Base-by-base conservation (phyloP, 2,113 vertebrate genomes). In the Athene cunicularia region DNA sequence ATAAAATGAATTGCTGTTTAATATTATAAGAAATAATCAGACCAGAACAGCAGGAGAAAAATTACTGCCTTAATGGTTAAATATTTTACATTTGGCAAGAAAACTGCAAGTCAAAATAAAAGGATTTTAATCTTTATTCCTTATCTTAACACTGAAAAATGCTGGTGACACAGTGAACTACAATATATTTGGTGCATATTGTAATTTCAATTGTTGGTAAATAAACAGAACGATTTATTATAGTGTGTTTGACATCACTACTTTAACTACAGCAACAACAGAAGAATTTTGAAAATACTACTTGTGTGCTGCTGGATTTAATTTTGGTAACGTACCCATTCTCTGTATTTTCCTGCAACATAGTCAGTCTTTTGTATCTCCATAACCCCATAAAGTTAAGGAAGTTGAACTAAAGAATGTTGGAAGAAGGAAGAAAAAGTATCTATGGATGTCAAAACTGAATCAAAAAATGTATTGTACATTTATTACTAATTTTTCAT, bases 1-100 rank as follows among this genome's bases (percentile, higher is more conserved):
- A 98, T 97, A 97, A 97, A 98, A 98, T 98, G 96, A 98, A 98
- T 98, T 97, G 96, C 95, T 95, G 68, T 96, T 97, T 98, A 98
- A 98, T 99, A 98, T 98, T 98, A 97, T 91, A 96, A 96, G 97
- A 98, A 98, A 98, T 98, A 99, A 98, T 99, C 93, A 86, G 96
- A 98, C 64, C 71, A 94, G 86, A 98, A 97, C 97, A 98, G 97
- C 94, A 63, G 92, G 97, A 96, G 96, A 98, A 98, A 97, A 99
- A 99, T 98, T 95, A 95, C 96, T 98, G 88, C 91, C 76, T 97
- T 97, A 96, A 96, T 90, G 77, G 87, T 93, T 96, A 97, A 97
- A 95, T 98, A 98, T 98, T 98, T 88, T 96, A 96, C 95, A 96
- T 97, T 96, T 98, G 79, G 87, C 91, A 97, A 97, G 79, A 97